A percentile compares a stretch with the other conserved stretches of the same genome.
These are phyloP conservation scores for Gymnocypris eckloni DNA, from an alignment of 2,797 vertebrate species.

Conservation along the genomic window DNA sequence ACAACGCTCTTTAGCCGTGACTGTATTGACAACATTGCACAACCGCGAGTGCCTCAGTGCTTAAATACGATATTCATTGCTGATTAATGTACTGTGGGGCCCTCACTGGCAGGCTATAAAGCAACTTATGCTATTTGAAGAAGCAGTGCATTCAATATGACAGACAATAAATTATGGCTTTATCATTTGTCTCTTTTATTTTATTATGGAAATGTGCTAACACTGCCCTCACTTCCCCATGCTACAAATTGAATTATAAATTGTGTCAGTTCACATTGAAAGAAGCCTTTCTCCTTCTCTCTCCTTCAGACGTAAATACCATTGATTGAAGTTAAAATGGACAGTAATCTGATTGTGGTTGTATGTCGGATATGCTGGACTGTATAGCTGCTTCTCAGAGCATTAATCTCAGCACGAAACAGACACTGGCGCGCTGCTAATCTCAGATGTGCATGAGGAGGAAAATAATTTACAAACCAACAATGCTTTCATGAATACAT, in stretches of 20 bases:
- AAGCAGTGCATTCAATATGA: conserved; percentile 9
- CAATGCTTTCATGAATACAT: conserved; percentile 50
- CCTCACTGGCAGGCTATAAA: background rate
- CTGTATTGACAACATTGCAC: background rate
- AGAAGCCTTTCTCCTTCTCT: background rate
- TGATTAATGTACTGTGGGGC: background rate
- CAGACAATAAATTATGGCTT: conserved; percentile 20
- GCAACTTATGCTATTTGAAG: background rate
- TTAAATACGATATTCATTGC: background rate
- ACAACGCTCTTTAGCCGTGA: background rate
- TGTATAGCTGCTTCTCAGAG: background rate
- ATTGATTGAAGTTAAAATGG: background rate
- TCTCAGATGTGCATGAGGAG: conserved; percentile 59
- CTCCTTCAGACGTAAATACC: background rate
- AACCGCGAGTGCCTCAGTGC: background rate
- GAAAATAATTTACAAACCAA: conserved; percentile 67
- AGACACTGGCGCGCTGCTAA: background rate
- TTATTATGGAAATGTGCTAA: conserved; percentile 26
- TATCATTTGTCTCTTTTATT: conserved; percentile 6
- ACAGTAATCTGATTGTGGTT: background rate
- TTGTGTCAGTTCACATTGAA: conserved; percentile 8
- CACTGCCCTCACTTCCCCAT: background rate
- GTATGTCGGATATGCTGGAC: background rate
- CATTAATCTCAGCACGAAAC: conserved; percentile 40
- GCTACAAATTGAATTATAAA: background rate